Percentiles rank a stretch among this genome's conserved stretches.
Evolutionary conservation across 2,888 invertebrate species (phyloP).

Genomic region (Hydriomena furcata): DNA sequence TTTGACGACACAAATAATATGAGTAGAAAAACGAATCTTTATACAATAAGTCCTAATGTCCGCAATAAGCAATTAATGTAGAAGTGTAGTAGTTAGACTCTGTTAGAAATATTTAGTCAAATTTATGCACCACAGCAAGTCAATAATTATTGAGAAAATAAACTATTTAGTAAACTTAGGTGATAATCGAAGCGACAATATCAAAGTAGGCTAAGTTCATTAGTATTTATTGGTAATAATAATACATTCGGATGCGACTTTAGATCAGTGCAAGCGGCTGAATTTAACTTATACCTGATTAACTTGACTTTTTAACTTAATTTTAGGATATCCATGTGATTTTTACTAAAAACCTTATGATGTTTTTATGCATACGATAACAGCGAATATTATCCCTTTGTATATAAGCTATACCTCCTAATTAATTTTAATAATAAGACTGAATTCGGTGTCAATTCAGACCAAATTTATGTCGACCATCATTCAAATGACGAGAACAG

Average conservation of each 20-base stretch:
- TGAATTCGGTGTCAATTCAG: constrained; percentile 84
- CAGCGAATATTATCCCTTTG: constrained; percentile 44
- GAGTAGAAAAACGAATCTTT: constrained; percentile 4
- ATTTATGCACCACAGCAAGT: constrained; percentile 43
- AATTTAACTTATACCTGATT: constrained; percentile 14
- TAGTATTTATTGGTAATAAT: constrained; percentile 42
- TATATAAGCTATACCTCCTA: constrained; percentile 71
- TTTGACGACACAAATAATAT: constrained; percentile 11
- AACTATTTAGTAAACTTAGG: constrained; percentile 52
- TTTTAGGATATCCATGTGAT: constrained; percentile 29
- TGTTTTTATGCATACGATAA: constrained; percentile 22
- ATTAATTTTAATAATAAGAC: constrained; percentile 74
- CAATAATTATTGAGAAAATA: constrained; percentile 32
- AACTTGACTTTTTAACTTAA: constrained; percentile 29
- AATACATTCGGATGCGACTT: constrained; percentile 37
- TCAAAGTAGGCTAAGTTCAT: constrained; percentile 68
- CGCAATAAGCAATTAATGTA: constrained; percentile 35
- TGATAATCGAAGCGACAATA: constrained; percentile 78
- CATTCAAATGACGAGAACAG: constrained; percentile 35
- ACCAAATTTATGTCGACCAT: constrained; percentile 43
- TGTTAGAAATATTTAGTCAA: constrained; percentile 35
- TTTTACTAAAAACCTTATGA: constrained; percentile 24
- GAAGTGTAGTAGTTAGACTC: constrained; percentile 32
- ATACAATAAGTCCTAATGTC: constrained; percentile 9
- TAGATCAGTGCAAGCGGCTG: constrained; percentile 11